phyloP scores from a whole-genome alignment of 2,797 vertebrate species.

The Channa striata region DNA sequence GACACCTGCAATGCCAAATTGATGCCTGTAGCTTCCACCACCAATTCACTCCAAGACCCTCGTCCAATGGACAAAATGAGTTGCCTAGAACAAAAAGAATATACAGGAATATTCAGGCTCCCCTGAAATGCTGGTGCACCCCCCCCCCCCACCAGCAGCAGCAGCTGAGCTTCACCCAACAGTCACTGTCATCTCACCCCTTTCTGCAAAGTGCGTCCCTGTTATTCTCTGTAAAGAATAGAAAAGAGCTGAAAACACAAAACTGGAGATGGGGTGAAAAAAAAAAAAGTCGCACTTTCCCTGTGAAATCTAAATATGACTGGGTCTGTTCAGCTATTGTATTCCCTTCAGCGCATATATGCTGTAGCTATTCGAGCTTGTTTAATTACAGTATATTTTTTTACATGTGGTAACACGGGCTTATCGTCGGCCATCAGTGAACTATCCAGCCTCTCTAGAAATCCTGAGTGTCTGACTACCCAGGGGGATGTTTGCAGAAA shows the following conservation, averaged over 20 bases:
- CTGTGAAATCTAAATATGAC: slow-evolving; percentile 50
- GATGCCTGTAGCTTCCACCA: slow-evolving; percentile 31
- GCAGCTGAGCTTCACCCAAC: slow-evolving; percentile 1
- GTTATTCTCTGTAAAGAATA: slow-evolving; percentile 30
- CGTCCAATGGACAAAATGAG: slow-evolving; percentile 29
- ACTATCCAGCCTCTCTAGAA: slow-evolving; percentile 41
- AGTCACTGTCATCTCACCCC: slow-evolving; percentile 13
- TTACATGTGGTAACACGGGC: neutral
- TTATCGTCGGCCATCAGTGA: slow-evolving; percentile 17
- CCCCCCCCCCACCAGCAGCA: neutral
- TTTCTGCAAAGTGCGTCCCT: slow-evolving; percentile 17
- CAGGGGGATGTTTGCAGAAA: slow-evolving; percentile 56
- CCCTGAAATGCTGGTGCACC: neutral
- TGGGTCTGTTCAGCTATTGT: slow-evolving; percentile 48
- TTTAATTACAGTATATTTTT: slow-evolving; percentile 23
- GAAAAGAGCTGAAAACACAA: slow-evolving; percentile 21
- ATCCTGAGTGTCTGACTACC: slow-evolving; percentile 29
- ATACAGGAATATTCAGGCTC: slow-evolving; percentile 19
- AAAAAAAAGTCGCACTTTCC: slow-evolving; percentile 33
- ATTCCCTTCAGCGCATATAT: slow-evolving; percentile 34
- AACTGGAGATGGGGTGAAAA: slow-evolving; percentile 2
- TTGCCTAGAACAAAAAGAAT: slow-evolving; percentile 34
- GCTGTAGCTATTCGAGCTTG: slow-evolving; percentile 22
- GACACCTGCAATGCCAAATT: slow-evolving; percentile 30
- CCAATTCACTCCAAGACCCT: slow-evolving; percentile 19